Evolutionary conservation across 1,140 invertebrate genomes (phyloP).

Genomic region (Meteorus sp.): DNA sequence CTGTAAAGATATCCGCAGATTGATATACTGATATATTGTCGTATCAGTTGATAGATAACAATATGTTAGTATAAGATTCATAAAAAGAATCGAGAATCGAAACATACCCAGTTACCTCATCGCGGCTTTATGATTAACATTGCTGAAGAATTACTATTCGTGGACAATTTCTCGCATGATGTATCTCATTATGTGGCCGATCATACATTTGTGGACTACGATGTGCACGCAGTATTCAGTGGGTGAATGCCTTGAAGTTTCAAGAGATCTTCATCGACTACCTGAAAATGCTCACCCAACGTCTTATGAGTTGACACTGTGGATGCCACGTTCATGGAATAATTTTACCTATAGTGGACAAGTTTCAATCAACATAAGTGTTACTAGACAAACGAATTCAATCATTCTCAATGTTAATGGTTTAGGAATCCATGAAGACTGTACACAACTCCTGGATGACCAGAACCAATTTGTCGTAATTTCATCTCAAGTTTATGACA

Average conservation of each 20-base stretch:
- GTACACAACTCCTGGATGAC: constrained; percentile 1
- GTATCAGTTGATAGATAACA: too few relatives aligned
- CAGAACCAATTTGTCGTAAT: constrained; percentile 17
- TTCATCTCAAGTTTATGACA: constrained; percentile 21
- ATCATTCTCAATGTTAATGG: constrained; percentile 34
- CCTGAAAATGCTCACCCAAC: constrained; percentile 32
- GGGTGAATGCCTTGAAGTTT: constrained; percentile 20
- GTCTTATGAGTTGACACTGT: constrained; percentile 33
- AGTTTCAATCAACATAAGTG: constrained; percentile 27
- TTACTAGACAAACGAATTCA: constrained; percentile 22
- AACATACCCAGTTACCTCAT: too few relatives aligned
- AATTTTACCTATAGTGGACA: constrained; percentile 35
- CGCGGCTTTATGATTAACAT: too few relatives aligned
- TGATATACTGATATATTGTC: too few relatives aligned
- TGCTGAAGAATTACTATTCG: not conserved
- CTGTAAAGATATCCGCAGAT: too few relatives aligned
- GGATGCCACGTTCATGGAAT: constrained; percentile 23
- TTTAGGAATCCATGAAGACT: constrained; percentile 29
- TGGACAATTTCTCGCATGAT: not conserved
- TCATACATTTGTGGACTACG: not conserved
- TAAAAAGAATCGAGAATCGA: too few relatives aligned
- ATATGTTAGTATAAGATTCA: too few relatives aligned
- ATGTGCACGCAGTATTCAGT: not conserved
- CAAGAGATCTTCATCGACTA: constrained; percentile 32
- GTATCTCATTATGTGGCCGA: not conserved